Percentiles rank a stretch among this genome's conserved stretches.
phyloP scores from a whole-genome alignment of 1,140 invertebrate species.

The Steinernema feltiae region DNA sequence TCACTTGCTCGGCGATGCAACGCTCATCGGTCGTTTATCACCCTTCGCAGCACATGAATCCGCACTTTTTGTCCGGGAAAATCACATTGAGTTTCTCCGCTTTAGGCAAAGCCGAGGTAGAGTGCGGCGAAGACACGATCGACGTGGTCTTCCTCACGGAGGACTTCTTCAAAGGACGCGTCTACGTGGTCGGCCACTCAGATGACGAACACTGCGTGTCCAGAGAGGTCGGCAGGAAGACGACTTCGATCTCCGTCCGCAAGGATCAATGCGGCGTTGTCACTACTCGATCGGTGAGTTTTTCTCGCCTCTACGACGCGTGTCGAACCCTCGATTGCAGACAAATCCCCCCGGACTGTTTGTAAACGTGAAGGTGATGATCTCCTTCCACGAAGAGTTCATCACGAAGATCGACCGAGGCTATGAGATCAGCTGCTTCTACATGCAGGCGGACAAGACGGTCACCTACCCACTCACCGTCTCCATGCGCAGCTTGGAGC shows the following conservation, averaged over 20 bases:
- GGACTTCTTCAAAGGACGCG: constrained; percentile 37
- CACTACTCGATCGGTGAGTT: constrained; percentile 46
- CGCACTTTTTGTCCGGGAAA: not conserved
- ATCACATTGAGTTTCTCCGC: not conserved
- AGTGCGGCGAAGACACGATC: constrained; percentile 54
- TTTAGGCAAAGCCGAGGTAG: constrained; percentile 52
- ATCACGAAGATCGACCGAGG: constrained; percentile 52
- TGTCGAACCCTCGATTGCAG: constrained; percentile 30
- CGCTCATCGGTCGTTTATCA: not conserved
- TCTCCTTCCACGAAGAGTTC: constrained; percentile 54
- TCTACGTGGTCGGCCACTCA: constrained; percentile 52
- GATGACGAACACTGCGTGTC: constrained; percentile 49
- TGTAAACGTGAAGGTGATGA: constrained; percentile 52
- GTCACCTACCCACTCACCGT: constrained; percentile 54
- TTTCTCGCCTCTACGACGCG: constrained; percentile 9
- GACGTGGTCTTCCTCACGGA: constrained; percentile 55
- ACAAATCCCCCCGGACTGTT: constrained; percentile 54
- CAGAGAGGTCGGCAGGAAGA: constrained; percentile 45
- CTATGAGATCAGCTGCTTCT: constrained; percentile 46
- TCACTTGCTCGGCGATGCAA: not conserved
- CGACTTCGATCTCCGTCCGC: constrained; percentile 47
- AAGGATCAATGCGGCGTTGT: constrained; percentile 53
- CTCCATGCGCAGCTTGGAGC: constrained; percentile 41
- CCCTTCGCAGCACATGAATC: not conserved
- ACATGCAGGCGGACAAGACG: constrained; percentile 51